phyloP scores from a whole-genome alignment of 2,888 invertebrate genomes.

The Mythimna pallens region DNA sequence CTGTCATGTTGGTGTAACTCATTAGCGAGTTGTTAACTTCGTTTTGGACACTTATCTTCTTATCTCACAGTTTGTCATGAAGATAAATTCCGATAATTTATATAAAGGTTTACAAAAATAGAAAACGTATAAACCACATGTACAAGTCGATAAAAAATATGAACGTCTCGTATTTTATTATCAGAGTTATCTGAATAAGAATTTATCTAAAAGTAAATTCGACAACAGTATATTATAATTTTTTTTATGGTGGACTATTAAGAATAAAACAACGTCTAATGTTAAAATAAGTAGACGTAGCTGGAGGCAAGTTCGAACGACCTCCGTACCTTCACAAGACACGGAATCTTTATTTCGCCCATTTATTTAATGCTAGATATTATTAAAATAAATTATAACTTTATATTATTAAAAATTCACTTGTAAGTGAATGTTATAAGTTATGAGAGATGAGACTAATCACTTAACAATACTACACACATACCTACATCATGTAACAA shows the following conservation, averaged over 20 bases:
- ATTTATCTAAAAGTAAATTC: background rate
- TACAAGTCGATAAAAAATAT: conserved; percentile 1
- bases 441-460: conserved; percentile 4
- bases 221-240: background rate
- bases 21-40: background rate
- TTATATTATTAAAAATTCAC: background rate
- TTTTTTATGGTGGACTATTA: background rate
- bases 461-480: background rate
- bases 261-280: background rate
- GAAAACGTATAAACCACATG: background rate
- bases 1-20: conserved; percentile 2
- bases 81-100: conserved; percentile 11
- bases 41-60: background rate
- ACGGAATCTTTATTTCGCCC: background rate
- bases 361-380: conserved; percentile 26
- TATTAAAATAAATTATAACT: conserved; percentile 10
- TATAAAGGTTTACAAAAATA: conserved; percentile 12
- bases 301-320: background rate
- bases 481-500: background rate
- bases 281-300: background rate
- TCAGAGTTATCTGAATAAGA: background rate
- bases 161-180: background rate
- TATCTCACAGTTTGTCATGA: background rate
- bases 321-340: background rate
- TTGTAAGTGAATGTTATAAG: background rate